Conservation (phyloP, 2,888 invertebrate species). For the Cephus sareptanus region DNA sequence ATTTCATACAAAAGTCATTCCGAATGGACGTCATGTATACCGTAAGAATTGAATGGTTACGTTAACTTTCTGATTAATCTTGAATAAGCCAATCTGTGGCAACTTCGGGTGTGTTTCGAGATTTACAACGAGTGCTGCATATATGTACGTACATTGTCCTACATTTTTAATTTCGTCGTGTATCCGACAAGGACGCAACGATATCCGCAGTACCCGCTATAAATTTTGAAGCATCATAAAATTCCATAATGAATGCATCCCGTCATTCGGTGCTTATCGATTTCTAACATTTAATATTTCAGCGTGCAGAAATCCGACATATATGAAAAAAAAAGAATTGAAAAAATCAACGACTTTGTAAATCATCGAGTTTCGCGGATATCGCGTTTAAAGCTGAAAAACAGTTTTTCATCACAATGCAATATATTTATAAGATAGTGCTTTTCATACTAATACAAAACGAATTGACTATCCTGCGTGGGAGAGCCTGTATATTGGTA, state of each 20-base stretch:
- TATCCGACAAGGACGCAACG: neutral
- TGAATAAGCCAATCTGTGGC: neutral
- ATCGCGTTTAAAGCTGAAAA: neutral
- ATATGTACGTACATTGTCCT: no score
- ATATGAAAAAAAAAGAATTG: neutral
- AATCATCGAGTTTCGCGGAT: neutral
- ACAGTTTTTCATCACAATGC: neutral
- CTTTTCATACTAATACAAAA: neutral
- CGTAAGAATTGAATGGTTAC: neutral
- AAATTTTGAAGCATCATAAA: no score
- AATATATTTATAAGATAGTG: neutral
- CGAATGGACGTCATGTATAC: neutral
- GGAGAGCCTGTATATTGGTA: neutral
- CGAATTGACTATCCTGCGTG: neutral
- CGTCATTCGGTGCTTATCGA: neutral
- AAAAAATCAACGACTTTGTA: neutral
- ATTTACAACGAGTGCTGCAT: no score
- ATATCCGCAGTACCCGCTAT: neutral
- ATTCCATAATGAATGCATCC: no score
- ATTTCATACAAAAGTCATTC: neutral
- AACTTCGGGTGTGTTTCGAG: neutral
- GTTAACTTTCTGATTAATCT: neutral
- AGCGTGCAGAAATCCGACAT: neutral
- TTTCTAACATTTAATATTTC: neutral
- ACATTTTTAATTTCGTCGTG: neutral